Evolutionary conservation across 1,140 invertebrate species (phyloP).

Genomic region (Cotesia glomerata): DNA sequence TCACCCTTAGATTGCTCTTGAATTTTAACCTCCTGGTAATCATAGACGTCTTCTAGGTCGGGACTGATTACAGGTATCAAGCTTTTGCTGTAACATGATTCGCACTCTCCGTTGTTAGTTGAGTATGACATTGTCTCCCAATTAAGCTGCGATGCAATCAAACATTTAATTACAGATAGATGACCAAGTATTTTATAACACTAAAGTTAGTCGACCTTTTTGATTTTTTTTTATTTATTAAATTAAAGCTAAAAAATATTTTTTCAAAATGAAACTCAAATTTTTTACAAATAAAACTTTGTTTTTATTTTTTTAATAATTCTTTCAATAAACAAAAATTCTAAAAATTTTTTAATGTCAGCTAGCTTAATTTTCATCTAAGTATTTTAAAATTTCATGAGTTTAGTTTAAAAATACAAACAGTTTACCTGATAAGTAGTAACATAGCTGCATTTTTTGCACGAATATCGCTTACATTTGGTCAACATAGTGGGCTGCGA

Average conservation of each 20-base stretch:
- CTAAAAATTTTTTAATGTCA: too few species aligned
- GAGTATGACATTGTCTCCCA: slow-evolving; percentile 53
- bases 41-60: slow-evolving; percentile 74
- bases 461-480: slow-evolving; percentile 75
- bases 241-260: not conserved
- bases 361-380: too few species aligned
- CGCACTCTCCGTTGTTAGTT: slow-evolving; percentile 46
- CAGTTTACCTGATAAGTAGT: slow-evolving; percentile 68
- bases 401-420: too few species aligned
- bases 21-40: slow-evolving; percentile 92
- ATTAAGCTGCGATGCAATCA: slow-evolving; percentile 45
- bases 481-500: slow-evolving; percentile 80
- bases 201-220: too few species aligned
- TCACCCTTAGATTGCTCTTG: slow-evolving; percentile 61
- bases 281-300: too few species aligned
- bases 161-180: not conserved
- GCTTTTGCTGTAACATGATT: slow-evolving; percentile 44
- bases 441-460: slow-evolving; percentile 78
- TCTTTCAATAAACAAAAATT: too few species aligned
- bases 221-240: slow-evolving; percentile 12
- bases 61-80: slow-evolving; percentile 62
- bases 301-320: too few species aligned
- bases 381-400: too few species aligned
- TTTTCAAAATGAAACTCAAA: not conserved
- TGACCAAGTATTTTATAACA: not conserved